A percentile compares a stretch with the other conserved stretches of the same genome.
phyloP scores from a whole-genome alignment of 2,888 invertebrate species.

The Laothoe populi region DNA sequence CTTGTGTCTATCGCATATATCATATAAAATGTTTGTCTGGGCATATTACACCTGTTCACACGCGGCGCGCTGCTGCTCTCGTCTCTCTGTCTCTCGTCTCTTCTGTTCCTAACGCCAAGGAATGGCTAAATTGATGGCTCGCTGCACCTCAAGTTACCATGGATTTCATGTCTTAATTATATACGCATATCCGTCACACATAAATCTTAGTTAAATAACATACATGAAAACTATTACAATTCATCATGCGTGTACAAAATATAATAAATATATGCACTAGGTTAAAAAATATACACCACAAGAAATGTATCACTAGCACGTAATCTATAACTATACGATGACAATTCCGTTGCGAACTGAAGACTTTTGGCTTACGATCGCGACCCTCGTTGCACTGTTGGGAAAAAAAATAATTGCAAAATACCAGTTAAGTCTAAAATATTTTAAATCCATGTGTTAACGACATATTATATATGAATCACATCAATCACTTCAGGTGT shows the following conservation, averaged over 20 bases:
- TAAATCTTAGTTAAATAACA: conserved; percentile 72
- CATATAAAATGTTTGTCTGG: conserved; percentile 78
- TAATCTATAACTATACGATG: conserved; percentile 63
- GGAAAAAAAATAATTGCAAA: conserved; percentile 85
- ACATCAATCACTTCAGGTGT: conserved; percentile 52
- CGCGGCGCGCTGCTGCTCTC: conserved; percentile 53
- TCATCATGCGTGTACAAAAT: conserved; percentile 76
- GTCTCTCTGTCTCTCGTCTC: conserved; percentile 51
- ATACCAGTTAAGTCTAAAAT: conserved; percentile 81
- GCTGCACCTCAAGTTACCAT: conserved; percentile 70
- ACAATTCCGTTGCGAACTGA: conserved; percentile 72
- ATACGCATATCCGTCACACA: conserved; percentile 63
- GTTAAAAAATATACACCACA: conserved; percentile 77
- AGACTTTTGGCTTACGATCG: conserved; percentile 78
- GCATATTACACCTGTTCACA: conserved; percentile 82
- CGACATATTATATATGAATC: conserved; percentile 59
- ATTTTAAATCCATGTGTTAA: conserved; percentile 73
- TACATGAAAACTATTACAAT: conserved; percentile 76
- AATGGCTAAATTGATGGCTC: conserved; percentile 63
- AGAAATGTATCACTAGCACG: conserved; percentile 69
- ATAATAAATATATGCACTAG: conserved; percentile 73
- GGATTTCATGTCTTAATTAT: conserved; percentile 65
- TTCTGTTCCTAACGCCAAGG: conserved; percentile 61
- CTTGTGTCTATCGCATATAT: conserved; percentile 62
- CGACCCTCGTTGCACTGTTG: conserved; percentile 81